Evolutionary conservation across 2,888 invertebrate genomes (phyloP), one percentile per base, ranked within the genome.

Genomic region (Nebria salina): DNA sequence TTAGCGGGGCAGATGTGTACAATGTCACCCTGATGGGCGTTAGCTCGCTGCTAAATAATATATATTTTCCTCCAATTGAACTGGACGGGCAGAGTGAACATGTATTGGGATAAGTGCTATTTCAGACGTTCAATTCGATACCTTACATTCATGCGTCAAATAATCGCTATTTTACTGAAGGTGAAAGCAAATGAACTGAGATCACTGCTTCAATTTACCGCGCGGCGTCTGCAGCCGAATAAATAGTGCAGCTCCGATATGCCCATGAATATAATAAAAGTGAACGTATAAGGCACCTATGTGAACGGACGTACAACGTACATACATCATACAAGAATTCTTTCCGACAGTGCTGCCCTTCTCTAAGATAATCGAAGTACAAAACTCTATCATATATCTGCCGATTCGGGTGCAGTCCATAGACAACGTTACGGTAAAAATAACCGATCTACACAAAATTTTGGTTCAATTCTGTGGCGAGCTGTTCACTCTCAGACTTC

Each of bases 241-340:
- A 77, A 68, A 68, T 65, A 41, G 34, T 83, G 86, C 79, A 78
- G 75, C 81, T 87, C 86, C 6, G 85, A 86, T 77, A 82, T 86
- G 79, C 85, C 86, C 11, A 85, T 87, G n/a, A 83, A 86, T 75
- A 87, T 87, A 82, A 82, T 84, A 66, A 85, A 85, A 76, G 83
- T 87, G 13, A 86, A 86, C 82, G 76, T 81, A 3, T 72, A 82
- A 4, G 86, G 86, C 11, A 83, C 86, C 68, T 87, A 85, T 81
- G 42, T 84, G 6, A 84, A 86, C 83, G 84, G 84, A 11, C 82
- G 82, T 64, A 84, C 82, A 34, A 83, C 84, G 4, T n/a, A n/a
- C n/a, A n/a, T 86, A 88, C 80, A 86, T 85, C 4, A 84, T 88
- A 75, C 86, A 87, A 79, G 84, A 86, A 83, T 87, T 88, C 2